Base-by-base conservation (phyloP, 2,888 invertebrate genomes). In the Rhodophaea formosa region DNA sequence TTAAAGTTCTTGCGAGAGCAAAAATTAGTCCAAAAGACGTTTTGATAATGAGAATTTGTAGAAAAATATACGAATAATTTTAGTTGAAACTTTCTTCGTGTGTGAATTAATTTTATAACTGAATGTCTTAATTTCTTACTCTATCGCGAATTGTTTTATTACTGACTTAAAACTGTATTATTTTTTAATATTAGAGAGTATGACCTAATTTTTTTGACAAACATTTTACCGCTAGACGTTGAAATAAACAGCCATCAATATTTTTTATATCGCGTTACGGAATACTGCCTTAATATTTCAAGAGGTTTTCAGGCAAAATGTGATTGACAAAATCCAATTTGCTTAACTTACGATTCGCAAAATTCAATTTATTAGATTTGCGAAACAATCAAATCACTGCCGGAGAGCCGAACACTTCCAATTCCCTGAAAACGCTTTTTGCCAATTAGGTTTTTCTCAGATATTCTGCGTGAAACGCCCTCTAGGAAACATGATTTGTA, bases 11-110 rank as follows among this genome's bases (percentile, higher is more conserved):
- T 35, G 12, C 14, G 23, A 44, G 44, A 56, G 46, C 42, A 51
- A 42, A 58, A 32, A 45, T 44, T 60, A 59, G 61, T 60, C 58
- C 60, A 64, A 56, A 59, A 56, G 57, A 55, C 57, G 57, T 57
- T 60, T 54, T 30, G 57, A 61, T 56, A 49, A 14, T 0, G 15
- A 8, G 32, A 54, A 15, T 30, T 43, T 45, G 8, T 54, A 59
- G 47, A 12, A 56, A 44, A 52, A 46, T 43, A 39, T 12, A 39
- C 10, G 35, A 49, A 16, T 51, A 51, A 39, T 51, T 51, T 51
- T 51, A 51, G 51, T 35, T 12, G 10, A 51, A 51, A 17, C 10
- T 30, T 8, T 23, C 23, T 45, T 51, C 12, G 51, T 51, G 51
- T 51, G 51, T 51, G 51, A 39, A 16, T 51, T 51, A 51, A 35